Evolutionary conservation across 2,797 vertebrate genomes (phyloP).

Genomic region (Gephyroberyx darwinii): DNA sequence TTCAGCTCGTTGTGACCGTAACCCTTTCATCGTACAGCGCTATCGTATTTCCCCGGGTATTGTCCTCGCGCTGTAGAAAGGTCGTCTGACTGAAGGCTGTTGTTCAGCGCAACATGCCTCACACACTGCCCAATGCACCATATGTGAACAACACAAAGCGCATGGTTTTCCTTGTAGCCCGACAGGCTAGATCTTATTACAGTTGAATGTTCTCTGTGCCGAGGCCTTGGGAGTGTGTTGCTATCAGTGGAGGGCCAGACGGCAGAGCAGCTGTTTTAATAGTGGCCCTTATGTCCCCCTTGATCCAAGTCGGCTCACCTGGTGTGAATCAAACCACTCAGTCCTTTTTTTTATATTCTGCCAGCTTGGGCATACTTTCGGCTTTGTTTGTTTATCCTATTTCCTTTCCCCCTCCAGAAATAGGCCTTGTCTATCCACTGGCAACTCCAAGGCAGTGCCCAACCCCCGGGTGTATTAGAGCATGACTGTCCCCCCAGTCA

Average conservation of each 20-base stretch:
- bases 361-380: constrained; percentile 57
- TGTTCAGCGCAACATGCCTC: constrained; percentile 16
- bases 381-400: constrained; percentile 64
- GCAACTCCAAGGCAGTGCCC: constrained; percentile 50
- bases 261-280: constrained; percentile 68
- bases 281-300: constrained; percentile 64
- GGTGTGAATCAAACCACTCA: constrained; percentile 58
- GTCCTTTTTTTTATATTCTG: constrained; percentile 41
- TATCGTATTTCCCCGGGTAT: constrained; percentile 23
- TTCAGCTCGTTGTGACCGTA: constrained; percentile 3
- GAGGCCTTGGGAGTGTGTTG: constrained; percentile 45
- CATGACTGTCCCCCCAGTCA: constrained; percentile 60
- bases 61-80: constrained; percentile 22
- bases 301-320: constrained; percentile 70
- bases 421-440: constrained; percentile 43
- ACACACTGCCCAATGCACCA: constrained; percentile 40
- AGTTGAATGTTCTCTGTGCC: constrained; percentile 45
- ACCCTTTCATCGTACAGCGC: neutral
- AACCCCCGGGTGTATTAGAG: constrained; percentile 68
- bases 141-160: constrained; percentile 68
- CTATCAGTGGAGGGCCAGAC: constrained; percentile 69
- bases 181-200: constrained; percentile 61
- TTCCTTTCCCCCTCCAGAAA: constrained; percentile 54
- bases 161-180: constrained; percentile 58
- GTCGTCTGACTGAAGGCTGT: constrained; percentile 46